Evolutionary conservation across 2,888 invertebrate species (phyloP).

Genomic region (Cryptus armator): DNA sequence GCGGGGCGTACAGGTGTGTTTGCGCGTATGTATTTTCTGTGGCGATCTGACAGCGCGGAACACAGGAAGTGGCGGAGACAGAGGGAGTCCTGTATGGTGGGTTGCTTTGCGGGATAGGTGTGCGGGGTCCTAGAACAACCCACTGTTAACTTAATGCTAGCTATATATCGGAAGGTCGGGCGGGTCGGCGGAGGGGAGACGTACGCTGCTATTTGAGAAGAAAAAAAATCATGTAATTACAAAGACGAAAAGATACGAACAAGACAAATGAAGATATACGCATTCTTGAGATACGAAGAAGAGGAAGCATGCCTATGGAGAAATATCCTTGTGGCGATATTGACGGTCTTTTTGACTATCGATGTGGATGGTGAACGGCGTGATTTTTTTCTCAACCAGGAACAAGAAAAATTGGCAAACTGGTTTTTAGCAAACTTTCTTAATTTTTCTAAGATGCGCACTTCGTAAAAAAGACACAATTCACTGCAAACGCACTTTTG

Average conservation of each 20-base stretch:
- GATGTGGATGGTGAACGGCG: no score
- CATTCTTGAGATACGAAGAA: no score
- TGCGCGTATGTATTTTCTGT: conserved; percentile 30
- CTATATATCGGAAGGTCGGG: not conserved
- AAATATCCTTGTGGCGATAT: no score
- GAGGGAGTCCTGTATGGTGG: conserved; percentile 49
- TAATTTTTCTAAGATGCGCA: no score
- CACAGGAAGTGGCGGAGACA: conserved; percentile 82
- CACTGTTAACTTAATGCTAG: conserved; percentile 1
- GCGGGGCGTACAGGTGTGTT: conserved; percentile 74
- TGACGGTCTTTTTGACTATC: no score
- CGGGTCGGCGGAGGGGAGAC: not conserved
- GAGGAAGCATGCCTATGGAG: no score
- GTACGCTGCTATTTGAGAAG: not conserved
- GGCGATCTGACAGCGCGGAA: conserved; percentile 72
- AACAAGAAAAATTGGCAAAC: no score
- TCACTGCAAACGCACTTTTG: no score
- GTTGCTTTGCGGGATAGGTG: conserved; percentile 28
- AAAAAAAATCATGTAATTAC: not conserved
- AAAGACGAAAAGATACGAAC: not conserved
- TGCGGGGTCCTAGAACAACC: conserved; percentile 33
- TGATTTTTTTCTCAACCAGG: no score
- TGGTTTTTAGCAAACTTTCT: no score
- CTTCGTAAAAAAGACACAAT: no score
- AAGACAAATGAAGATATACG: no score